These are phyloP conservation scores for Quadriops clusia DNA, from an alignment of 2,888 invertebrate genomes.

Conservation along the genomic window DNA sequence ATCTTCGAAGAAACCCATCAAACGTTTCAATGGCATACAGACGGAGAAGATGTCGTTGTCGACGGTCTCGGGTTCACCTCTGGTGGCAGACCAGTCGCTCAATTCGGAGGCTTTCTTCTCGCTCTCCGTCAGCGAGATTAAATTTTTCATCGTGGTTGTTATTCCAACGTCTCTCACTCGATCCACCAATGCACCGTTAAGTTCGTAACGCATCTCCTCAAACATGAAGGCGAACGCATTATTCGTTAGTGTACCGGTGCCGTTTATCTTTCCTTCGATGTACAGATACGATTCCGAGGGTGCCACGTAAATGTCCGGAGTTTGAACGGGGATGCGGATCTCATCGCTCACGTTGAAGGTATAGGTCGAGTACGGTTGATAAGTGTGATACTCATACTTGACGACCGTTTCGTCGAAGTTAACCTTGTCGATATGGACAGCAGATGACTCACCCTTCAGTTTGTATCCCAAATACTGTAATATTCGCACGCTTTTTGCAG, in stretches of 20 bases:
- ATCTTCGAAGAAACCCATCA: constrained; percentile 28
- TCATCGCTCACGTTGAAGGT: too few relatives aligned
- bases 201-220: constrained; percentile 27
- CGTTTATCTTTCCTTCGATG: background rate
- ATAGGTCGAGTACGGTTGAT: constrained; percentile 22
- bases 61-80: constrained; percentile 10
- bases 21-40: constrained; percentile 23
- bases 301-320: too few relatives aligned
- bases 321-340: constrained; percentile 21
- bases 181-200: constrained; percentile 28
- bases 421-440: constrained; percentile 13
- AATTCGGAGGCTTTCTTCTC: constrained; percentile 20
- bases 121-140: constrained; percentile 21
- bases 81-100: constrained; percentile 17
- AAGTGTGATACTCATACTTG: constrained; percentile 19
- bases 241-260: constrained; percentile 13
- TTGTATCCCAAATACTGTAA: constrained; percentile 5
- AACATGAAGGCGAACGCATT: constrained; percentile 25
- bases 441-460: constrained; percentile 6
- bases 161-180: constrained; percentile 24
- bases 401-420: constrained; percentile 17
- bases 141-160: constrained; percentile 26
- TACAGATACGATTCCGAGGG: background rate
- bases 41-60: constrained; percentile 21
- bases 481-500: constrained; percentile 1